Evolutionary conservation across 2,888 invertebrate species (phyloP).

Genomic region (Rhamphomyia laevipes): DNA sequence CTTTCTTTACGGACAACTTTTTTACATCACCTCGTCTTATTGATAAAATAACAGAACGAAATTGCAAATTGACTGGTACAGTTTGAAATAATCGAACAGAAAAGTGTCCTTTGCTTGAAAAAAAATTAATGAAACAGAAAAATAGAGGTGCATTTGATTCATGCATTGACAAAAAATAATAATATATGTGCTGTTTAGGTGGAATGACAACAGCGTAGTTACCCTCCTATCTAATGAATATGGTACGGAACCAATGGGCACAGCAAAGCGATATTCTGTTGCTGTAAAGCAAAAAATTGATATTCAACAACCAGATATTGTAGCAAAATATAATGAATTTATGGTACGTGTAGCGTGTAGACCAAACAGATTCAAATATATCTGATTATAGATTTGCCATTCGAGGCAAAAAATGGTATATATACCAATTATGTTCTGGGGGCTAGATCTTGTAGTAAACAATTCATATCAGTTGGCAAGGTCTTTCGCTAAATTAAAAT

Average conservation of each 20-base stretch:
- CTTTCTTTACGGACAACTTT: constrained; percentile 1
- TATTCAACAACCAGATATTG: background rate
- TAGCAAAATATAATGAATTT: background rate
- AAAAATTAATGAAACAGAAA: no score
- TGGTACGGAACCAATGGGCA: constrained; percentile 1
- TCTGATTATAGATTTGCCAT: background rate
- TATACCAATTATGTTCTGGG: background rate
- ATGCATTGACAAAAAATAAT: no score
- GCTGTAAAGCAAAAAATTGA: constrained; percentile 1
- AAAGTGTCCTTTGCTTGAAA: no score
- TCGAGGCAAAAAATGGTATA: constrained; percentile 3
- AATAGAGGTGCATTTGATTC: background rate
- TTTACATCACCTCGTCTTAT: background rate
- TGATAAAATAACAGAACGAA: no score
- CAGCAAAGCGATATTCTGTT: constrained; percentile 1
- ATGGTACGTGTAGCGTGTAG: no score
- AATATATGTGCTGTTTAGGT: no score
- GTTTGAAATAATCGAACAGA: no score
- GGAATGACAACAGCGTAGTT: constrained; percentile 3
- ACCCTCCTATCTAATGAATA: constrained; percentile 2
- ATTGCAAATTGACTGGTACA: no score
- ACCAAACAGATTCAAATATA: background rate
- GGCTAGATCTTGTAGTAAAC: background rate
- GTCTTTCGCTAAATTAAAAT: background rate
- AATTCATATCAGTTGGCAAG: background rate